A percentile compares a stretch with the other conserved stretches of the same genome.
phyloP scores from a whole-genome alignment of 2,888 invertebrate species.

The Odontocerum albicorne region DNA sequence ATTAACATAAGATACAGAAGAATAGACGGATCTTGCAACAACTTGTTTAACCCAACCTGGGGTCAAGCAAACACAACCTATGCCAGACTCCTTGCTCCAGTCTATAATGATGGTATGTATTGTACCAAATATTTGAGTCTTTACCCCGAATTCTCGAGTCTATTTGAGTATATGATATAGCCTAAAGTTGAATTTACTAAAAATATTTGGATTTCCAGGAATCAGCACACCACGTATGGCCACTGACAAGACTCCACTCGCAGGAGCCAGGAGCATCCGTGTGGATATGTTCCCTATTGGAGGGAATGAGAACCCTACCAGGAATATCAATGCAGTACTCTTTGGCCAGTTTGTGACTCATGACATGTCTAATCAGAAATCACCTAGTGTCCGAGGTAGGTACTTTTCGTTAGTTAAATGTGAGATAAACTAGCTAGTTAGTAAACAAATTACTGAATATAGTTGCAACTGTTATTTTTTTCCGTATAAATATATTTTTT shows the following conservation, averaged over 20 bases:
- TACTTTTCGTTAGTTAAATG: no score
- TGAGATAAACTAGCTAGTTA: no score
- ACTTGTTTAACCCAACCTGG: conserved; percentile 42
- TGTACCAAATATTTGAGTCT: no score
- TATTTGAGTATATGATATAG: no score
- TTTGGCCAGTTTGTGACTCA: conserved; percentile 65
- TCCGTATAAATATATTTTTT: no score
- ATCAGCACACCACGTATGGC: conserved; percentile 43
- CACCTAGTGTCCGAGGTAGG: conserved; percentile 15
- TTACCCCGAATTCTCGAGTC: no score
- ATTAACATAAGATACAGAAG: conserved; percentile 38
- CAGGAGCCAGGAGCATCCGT: conserved; percentile 44
- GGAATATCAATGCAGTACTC: conserved; percentile 50
- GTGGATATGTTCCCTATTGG: conserved; percentile 42
- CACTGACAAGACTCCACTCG: conserved; percentile 42
- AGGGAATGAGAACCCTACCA: conserved; percentile 41
- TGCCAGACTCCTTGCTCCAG: conserved; percentile 43
- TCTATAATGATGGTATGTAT: conserved; percentile 45
- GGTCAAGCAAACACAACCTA: conserved; percentile 41
- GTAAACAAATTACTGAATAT: no score
- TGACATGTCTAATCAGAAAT: conserved; percentile 54
- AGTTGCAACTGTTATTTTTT: no score
- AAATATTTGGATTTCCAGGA: conserved; percentile 38
- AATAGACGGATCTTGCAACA: conserved; percentile 45
- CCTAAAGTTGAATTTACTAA: no score